These are phyloP conservation scores for Bombus superbus DNA, from an alignment of 1,140 invertebrate genomes.

Conservation along the genomic window DNA sequence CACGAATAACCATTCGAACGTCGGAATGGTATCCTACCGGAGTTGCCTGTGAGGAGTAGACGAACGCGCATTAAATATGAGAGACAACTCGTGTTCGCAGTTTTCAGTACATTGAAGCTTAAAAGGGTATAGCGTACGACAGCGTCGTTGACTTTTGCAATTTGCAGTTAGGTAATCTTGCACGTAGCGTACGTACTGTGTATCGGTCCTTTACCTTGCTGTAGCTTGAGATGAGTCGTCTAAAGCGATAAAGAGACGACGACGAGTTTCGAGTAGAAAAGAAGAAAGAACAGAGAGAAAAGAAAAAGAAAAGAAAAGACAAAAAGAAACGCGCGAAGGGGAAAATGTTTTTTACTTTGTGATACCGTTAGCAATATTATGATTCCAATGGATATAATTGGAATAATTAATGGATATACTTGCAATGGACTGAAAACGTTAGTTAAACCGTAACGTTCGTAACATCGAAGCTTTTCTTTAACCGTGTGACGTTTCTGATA, in stretches of 20 bases:
- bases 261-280: neutral
- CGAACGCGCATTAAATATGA: neutral
- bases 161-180: neutral
- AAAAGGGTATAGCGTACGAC: no score
- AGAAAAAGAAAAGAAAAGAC: neutral
- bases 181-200: neutral
- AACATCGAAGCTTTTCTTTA: neutral
- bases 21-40: neutral
- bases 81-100: neutral
- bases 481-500: neutral
- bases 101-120: constrained; percentile 1
- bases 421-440: neutral
- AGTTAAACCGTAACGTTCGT: neutral
- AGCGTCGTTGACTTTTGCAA: neutral
- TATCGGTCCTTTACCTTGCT: neutral
- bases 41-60: neutral
- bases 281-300: no score
- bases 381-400: neutral
- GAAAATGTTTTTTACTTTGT: neutral
- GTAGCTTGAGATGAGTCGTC: neutral
- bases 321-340: neutral
- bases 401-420: no score
- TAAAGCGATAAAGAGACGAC: neutral
- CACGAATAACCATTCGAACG: neutral
- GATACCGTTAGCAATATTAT: neutral